phyloP scores from a whole-genome alignment of 2,797 vertebrate genomes.

The Pseudochromis fuscus region DNA sequence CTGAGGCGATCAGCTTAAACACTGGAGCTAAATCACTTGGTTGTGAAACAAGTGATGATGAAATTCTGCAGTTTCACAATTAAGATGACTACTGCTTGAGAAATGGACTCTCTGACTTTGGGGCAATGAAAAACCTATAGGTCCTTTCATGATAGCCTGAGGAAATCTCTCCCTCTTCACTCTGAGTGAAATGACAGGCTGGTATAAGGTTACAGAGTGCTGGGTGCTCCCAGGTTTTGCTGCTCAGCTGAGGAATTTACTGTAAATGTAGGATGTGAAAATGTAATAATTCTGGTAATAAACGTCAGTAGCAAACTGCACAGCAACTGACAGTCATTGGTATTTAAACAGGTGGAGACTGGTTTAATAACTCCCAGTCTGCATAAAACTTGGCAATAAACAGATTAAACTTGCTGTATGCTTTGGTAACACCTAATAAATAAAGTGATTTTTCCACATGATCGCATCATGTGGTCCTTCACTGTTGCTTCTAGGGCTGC shows the following conservation, averaged over 20 bases:
- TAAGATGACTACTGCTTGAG: constrained; percentile 17
- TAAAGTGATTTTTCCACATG: background rate
- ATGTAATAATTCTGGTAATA: background rate
- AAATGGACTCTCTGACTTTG: too few species aligned
- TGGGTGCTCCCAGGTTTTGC: background rate
- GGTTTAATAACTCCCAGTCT: constrained; percentile 21
- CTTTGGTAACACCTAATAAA: too few species aligned
- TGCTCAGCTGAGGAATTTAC: constrained; percentile 2
- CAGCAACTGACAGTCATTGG: background rate
- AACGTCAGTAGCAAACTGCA: background rate
- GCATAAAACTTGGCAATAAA: background rate
- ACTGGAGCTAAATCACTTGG: constrained; percentile 20
- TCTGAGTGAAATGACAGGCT: background rate
- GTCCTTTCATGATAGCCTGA: constrained; percentile 32
- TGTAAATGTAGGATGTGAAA: background rate
- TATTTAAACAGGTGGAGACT: constrained; percentile 25
- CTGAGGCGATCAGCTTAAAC: constrained; percentile 16
- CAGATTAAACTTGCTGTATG: too few species aligned
- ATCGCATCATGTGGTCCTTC: background rate
- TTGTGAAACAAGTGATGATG: constrained; percentile 13
- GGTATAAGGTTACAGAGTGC: constrained; percentile 6
- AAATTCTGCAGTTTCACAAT: constrained; percentile 28
- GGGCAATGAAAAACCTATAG: constrained; percentile 20
- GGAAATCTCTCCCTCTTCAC: constrained; percentile 19
- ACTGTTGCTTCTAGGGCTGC: too few species aligned